A percentile compares a stretch with the other conserved stretches of the same genome.
Evolutionary conservation across 2,113 vertebrate species (phyloP).

Genomic region (Equus quagga): DNA sequence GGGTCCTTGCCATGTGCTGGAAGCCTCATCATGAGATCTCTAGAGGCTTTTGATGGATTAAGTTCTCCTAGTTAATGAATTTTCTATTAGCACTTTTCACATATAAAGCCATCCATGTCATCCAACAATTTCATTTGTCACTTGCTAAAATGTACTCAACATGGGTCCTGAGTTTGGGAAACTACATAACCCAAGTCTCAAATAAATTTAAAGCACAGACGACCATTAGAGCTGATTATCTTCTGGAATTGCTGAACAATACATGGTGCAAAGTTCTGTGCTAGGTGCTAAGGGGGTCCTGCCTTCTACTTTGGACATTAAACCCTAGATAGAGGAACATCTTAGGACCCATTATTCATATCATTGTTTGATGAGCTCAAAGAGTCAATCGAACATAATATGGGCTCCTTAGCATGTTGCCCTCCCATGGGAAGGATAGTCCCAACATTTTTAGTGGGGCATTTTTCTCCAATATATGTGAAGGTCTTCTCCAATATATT

Average conservation of each 20-base stretch:
- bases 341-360: not conserved
- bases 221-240: not conserved
- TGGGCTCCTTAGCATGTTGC: not conserved
- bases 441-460: not conserved
- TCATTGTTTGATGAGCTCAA: slow-evolving; percentile 13
- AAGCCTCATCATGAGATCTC: not conserved
- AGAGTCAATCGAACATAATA: not conserved
- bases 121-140: not conserved
- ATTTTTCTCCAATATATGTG: not conserved
- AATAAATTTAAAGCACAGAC: not conserved
- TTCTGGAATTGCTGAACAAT: not conserved
- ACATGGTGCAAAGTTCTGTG: not conserved
- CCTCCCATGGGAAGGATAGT: not conserved
- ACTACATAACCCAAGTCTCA: not conserved
- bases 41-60: not conserved
- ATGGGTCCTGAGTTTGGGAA: not conserved
- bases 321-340: not conserved
- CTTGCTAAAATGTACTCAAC: slow-evolving; percentile 31
- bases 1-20: not conserved
- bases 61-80: not conserved
- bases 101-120: not conserved
- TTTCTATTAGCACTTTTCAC: not conserved
- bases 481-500: not conserved
- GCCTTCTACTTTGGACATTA: not conserved
- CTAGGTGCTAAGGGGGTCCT: not conserved